Conservation (phyloP, 2,113 vertebrate species). For the Tringa solitaria region DNA sequence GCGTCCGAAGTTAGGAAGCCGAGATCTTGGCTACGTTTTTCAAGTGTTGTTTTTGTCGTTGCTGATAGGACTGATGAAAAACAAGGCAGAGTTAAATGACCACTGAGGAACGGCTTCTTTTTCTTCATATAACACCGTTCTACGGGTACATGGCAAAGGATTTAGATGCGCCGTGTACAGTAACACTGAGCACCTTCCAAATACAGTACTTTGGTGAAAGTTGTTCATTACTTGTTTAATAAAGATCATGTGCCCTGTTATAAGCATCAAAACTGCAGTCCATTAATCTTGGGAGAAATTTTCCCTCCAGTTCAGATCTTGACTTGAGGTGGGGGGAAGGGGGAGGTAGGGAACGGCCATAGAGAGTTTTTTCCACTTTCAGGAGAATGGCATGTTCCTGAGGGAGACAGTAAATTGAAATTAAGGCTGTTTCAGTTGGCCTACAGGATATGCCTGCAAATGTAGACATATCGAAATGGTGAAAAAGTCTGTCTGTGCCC, state of each 20-base stretch:
- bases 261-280: slow-evolving; percentile 81
- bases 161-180: slow-evolving; percentile 8
- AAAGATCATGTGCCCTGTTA: slow-evolving; percentile 77
- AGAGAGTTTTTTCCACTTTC: slow-evolving; percentile 83
- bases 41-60: slow-evolving; percentile 23
- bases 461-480: slow-evolving; percentile 90
- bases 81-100: background rate
- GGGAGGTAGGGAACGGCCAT: slow-evolving; percentile 31
- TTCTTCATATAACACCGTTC: background rate
- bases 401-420: slow-evolving; percentile 98
- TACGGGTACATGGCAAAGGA: background rate
- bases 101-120: background rate
- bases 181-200: slow-evolving; percentile 57
- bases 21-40: background rate
- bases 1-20: background rate
- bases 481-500: slow-evolving; percentile 98
- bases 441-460: slow-evolving; percentile 99
- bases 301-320: slow-evolving; percentile 75
- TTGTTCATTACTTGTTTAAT: slow-evolving; percentile 62
- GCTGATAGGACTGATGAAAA: background rate
- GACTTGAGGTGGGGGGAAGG: slow-evolving; percentile 49
- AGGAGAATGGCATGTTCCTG: slow-evolving; percentile 86
- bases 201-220: slow-evolving; percentile 48
- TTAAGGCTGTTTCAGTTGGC: slow-evolving; percentile 94
- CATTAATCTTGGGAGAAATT: slow-evolving; percentile 82